Base-by-base conservation (phyloP, 2,113 vertebrate species). In the Solenodon paradoxus region DNA sequence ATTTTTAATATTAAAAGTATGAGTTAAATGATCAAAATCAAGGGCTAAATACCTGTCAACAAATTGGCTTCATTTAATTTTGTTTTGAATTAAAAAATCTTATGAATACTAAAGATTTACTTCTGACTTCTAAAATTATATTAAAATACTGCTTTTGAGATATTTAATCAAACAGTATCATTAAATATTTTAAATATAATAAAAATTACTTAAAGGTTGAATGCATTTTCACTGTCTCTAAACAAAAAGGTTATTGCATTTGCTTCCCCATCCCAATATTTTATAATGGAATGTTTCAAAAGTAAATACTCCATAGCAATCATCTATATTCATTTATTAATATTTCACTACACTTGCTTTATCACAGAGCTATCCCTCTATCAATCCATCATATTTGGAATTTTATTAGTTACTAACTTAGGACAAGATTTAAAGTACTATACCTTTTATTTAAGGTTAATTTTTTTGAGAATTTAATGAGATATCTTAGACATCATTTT, bases 171-270 rank as follows among this genome's bases (percentile, higher is more conserved):
- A 90, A 42, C 2, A 85, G 28, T n/a, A 92, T n/a, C 79, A 72
- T n/a, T 72, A 72, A 78, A 80, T 79, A 94, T 24, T 79, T 83
- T 80, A 71, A 83, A 86, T 61, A 95, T 77, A 74, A 61, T 74
- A 59, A 59, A n/a, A 69, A 68, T 68, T 80, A 57, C 59, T 26
- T 81, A 79, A 96, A 92, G 16, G 20, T n/a, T 90, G 51, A 94
- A 79, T 32, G 38, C 5, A 79, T 85, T 85, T n/a, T n/a, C 66
- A 71, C 5, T 78, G 3, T 57, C n/a, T 96, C 78, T 94, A 86
- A 79, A 94, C 24, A 10, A 61, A 71, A 86, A 82, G 32, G 5
- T 82, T 80, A 59, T 20, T 40, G 35, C 13, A 92, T 57, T 57
- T 92, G 82, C 24, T 88, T 64, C 57, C n/a, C 28, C 42, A 79